These are phyloP conservation scores for Borostomias antarcticus DNA, from an alignment of 2,797 vertebrate species.

Conservation along the genomic window DNA sequence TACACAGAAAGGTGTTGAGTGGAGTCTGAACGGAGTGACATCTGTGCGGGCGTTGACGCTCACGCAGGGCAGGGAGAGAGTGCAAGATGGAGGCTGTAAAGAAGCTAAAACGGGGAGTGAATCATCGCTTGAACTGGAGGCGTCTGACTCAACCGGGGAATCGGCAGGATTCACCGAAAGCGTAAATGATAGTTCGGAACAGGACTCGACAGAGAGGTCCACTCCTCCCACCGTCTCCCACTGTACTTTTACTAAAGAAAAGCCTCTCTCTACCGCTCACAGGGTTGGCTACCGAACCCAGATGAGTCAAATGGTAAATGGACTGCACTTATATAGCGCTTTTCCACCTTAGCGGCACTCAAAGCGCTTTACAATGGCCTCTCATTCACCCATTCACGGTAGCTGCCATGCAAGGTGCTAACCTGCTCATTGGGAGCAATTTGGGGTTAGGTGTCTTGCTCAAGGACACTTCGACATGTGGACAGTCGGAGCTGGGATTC, in stretches of 20 bases:
- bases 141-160: slow-evolving; percentile 28
- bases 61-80: background rate
- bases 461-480: too few species aligned
- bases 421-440: too few species aligned
- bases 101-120: background rate
- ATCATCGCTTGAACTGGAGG: slow-evolving; percentile 23
- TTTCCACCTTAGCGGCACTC: too few species aligned
- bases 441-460: too few species aligned
- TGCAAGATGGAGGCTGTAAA: background rate
- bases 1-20: background rate
- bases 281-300: background rate
- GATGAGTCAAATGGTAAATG: too few species aligned
- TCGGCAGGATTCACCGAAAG: slow-evolving; percentile 44
- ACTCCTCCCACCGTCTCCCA: slow-evolving; percentile 40
- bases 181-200: slow-evolving; percentile 29
- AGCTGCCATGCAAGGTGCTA: too few species aligned
- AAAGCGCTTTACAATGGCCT: too few species aligned
- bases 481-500: too few species aligned
- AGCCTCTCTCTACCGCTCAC: slow-evolving; percentile 15
- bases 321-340: too few species aligned
- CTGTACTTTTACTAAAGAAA: slow-evolving; percentile 14
- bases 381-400: too few species aligned
- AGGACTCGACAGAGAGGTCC: slow-evolving; percentile 43
- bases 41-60: background rate
- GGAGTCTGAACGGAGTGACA: background rate